Percentiles rank a stretch among this genome's conserved stretches.
These are phyloP conservation scores for Malthinus seriepunctatus DNA, from an alignment of 2,888 invertebrate genomes.

Conservation along the genomic window DNA sequence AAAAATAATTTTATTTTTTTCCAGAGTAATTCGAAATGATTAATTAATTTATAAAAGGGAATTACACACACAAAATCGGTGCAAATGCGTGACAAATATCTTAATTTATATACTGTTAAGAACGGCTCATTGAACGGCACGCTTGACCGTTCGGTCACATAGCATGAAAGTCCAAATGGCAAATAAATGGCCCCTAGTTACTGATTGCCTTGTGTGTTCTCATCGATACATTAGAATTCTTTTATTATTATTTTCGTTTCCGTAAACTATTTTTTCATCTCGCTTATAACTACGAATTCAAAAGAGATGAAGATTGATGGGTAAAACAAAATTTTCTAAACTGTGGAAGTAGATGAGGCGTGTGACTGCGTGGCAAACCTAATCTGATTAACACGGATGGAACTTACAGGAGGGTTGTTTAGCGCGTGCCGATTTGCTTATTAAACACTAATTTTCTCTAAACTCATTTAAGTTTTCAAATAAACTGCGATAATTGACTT, in stretches of 20 bases:
- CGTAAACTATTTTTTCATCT: slow-evolving; percentile 22
- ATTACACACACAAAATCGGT: background rate
- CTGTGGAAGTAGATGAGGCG: slow-evolving; percentile 46
- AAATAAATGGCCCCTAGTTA: slow-evolving; percentile 30
- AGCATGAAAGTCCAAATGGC: slow-evolving; percentile 32
- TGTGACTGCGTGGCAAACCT: slow-evolving; percentile 51
- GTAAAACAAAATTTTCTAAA: slow-evolving; percentile 15
- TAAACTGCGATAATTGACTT: background rate
- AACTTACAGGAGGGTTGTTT: slow-evolving; percentile 39
- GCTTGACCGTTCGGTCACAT: slow-evolving; percentile 32
- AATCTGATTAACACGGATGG: slow-evolving; percentile 51
- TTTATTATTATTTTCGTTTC: slow-evolving; percentile 22
- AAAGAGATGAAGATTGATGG: slow-evolving; percentile 29
- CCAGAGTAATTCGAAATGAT: slow-evolving; percentile 5
- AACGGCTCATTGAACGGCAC: slow-evolving; percentile 38
- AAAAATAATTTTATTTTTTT: slow-evolving; percentile 13
- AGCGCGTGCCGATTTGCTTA: slow-evolving; percentile 47
- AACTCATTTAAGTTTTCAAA: slow-evolving; percentile 28
- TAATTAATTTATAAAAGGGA: background rate
- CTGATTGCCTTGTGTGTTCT: slow-evolving; percentile 28
- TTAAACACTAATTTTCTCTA: slow-evolving; percentile 47
- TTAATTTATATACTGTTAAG: slow-evolving; percentile 44
- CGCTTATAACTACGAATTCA: slow-evolving; percentile 18
- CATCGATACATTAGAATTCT: slow-evolving; percentile 29
- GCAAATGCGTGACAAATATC: slow-evolving; percentile 33